Evolutionary conservation across 2,113 vertebrate species (phyloP), one percentile per base, ranked within the genome.

Genomic region (Scophthalmus maximus): DNA sequence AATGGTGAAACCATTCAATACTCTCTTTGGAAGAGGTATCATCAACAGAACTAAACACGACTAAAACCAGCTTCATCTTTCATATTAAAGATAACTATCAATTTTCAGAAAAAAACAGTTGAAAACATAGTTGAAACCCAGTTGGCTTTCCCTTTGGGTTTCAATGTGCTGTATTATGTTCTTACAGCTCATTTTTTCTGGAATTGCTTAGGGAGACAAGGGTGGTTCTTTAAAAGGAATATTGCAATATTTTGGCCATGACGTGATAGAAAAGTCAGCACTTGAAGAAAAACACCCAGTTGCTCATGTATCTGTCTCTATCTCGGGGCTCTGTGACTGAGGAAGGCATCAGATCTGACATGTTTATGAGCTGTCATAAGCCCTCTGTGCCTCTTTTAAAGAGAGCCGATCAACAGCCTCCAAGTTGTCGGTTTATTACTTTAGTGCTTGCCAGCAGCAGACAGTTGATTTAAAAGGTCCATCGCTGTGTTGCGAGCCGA

Each of bases 281-380:
- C 23, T 44, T 1, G 4, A 63, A 29, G 73, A 65, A 57, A 22
- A 69, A 73, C 51, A 67, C 36, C 60, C 6, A 57, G 30, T 5
- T 18, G 46, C 25, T 76, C 17, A 23, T 18, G 62, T 68, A 60
- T 64, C 50, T 47, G 58, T 65, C 44, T 17, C 44, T 29, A 10
- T 58, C 82, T 52, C 1, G 18, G 34, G 61, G 76, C 52, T 6
- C 17, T 15, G 42, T 23, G 23, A 79, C 34, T 81, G 61, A 65
- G 73, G 26, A 65, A 63, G 68, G 64, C 23, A 61, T 67, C 56
- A 29, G 27, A 59, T 29, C 3, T 60, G 73, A 80, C 70, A 56
- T 34, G 52, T 71, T 76, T 75, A 80, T 47, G 60, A 59, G 61
- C 22, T 2, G 51, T 34, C 55, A 70, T 26, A 53, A 70, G 42